A percentile compares a stretch with the other conserved stretches of the same genome.
Conservation (phyloP, 2,113 vertebrate species). For the Pseudopodoces humilis region DNA sequence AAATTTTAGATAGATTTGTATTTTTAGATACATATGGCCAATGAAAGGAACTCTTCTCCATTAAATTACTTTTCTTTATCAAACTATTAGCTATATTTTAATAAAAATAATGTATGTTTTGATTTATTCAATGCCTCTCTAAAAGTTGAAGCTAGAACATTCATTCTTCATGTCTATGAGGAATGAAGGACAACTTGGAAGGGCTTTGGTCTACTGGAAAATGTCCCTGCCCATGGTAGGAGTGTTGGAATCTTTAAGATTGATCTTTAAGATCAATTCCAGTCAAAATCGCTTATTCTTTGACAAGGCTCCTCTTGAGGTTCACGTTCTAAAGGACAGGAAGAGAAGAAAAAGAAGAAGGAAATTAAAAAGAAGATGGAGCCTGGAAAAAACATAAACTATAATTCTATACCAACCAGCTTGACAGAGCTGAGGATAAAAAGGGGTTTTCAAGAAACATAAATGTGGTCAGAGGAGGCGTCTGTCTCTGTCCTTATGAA, state of each 20-base stretch:
- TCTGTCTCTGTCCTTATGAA: not conserved
- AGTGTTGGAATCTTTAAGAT: not conserved
- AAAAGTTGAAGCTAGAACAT: not conserved
- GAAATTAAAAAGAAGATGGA: not conserved
- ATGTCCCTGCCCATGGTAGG: not conserved
- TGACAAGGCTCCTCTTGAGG: not conserved
- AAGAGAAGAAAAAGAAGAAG: not conserved
- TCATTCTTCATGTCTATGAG: not conserved
- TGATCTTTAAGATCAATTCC: not conserved
- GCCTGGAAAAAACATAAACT: not conserved
- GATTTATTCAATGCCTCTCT: not conserved
- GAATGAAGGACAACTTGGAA: not conserved
- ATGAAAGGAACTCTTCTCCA: not conserved
- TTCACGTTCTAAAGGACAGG: not conserved
- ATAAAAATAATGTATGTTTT: not conserved
- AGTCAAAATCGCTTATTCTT: not conserved
- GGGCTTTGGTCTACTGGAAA: not conserved
- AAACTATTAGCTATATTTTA: not conserved
- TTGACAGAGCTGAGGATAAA: not conserved
- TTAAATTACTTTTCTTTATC: not conserved
- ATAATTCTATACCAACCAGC: not conserved
- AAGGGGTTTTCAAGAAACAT: not conserved
- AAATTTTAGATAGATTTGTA: not conserved
- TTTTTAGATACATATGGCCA: not conserved
- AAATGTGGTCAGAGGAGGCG: not conserved